Percentiles rank a stretch among this genome's conserved stretches.
phyloP scores from a whole-genome alignment of 2,888 invertebrate species.

The Macaria liturata region DNA sequence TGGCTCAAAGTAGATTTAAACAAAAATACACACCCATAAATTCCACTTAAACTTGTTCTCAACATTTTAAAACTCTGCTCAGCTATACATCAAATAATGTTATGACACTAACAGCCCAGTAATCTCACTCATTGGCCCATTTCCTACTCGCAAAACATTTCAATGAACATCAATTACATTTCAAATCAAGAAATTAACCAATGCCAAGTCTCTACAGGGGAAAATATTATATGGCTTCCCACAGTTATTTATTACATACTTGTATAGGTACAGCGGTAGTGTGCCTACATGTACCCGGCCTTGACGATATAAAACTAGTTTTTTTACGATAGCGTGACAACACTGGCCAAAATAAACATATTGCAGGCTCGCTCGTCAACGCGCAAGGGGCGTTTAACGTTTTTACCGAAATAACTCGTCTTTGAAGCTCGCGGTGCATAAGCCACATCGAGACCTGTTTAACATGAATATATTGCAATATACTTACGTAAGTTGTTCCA shows the following conservation, averaged over 20 bases:
- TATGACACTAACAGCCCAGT: conserved; percentile 10
- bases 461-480: conserved; percentile 58
- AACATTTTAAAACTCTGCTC: no score
- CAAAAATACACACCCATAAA: no score
- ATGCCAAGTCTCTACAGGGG: conserved; percentile 46
- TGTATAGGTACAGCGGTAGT: conserved; percentile 18
- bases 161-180: conserved; percentile 34
- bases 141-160: conserved; percentile 25
- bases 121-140: conserved; percentile 7
- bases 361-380: conserved; percentile 9
- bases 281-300: conserved; percentile 22
- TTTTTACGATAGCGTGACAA: conserved; percentile 32
- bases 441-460: conserved; percentile 45
- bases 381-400: conserved; percentile 13
- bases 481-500: conserved; percentile 78
- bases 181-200: conserved; percentile 47
- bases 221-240: conserved; percentile 57
- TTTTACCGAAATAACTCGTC: conserved; percentile 4
- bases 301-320: conserved; percentile 34
- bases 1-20: no score
- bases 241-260: conserved; percentile 33
- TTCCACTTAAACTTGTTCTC: no score
- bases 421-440: conserved; percentile 11
- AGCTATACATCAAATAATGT: conserved; percentile 11
- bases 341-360: conserved; percentile 33